phyloP scores from a whole-genome alignment of 35 echinoderm and acorn worm species.

The Eucidaris tribuloides region DNA sequence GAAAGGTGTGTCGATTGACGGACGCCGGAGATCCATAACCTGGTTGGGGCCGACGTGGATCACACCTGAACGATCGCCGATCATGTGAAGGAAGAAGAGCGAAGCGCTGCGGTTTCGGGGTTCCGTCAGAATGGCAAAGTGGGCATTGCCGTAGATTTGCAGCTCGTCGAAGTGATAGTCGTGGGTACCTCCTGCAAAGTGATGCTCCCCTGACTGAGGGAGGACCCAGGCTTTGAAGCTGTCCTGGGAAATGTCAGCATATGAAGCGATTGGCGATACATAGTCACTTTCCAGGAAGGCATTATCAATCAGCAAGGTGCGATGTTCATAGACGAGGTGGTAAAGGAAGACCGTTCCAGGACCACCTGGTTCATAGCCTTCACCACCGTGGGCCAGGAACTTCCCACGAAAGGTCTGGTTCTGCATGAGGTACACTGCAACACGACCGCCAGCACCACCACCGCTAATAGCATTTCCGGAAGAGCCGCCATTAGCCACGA shows the following conservation, averaged over 20 bases:
- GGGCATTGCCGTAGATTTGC: slow-evolving; percentile 82
- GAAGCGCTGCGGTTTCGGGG: slow-evolving; percentile 68
- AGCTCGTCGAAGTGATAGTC: slow-evolving; percentile 94
- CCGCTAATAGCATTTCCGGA: background rate
- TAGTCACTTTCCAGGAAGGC: slow-evolving; percentile 30
- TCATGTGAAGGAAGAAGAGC: slow-evolving; percentile 74
- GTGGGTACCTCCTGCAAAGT: slow-evolving; percentile 67
- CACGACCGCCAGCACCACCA: slow-evolving; percentile 71
- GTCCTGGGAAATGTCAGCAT: slow-evolving; percentile 66
- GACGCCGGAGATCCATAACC: slow-evolving; percentile 67
- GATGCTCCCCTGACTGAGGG: slow-evolving; percentile 77
- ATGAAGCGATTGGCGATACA: slow-evolving; percentile 16
- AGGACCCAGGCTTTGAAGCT: slow-evolving; percentile 93
- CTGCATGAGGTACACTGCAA: slow-evolving; percentile 67
- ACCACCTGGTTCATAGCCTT: slow-evolving; percentile 48
- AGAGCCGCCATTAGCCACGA: slow-evolving; percentile 62
- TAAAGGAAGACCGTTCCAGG: slow-evolving; percentile 94
- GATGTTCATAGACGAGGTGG: slow-evolving; percentile 73
- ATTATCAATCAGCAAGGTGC: slow-evolving; percentile 86
- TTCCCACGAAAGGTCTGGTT: slow-evolving; percentile 73
- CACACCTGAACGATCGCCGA: slow-evolving; percentile 72
- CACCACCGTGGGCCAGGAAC: slow-evolving; percentile 68
- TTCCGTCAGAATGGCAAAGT: slow-evolving; percentile 68
- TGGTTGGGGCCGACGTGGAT: slow-evolving; percentile 89
- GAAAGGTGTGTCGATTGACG: slow-evolving; percentile 70